Percentiles rank a stretch among this genome's conserved stretches.
These are phyloP conservation scores for Iselma pallidipennis DNA, from an alignment of 2,888 invertebrate species.

Conservation along the genomic window DNA sequence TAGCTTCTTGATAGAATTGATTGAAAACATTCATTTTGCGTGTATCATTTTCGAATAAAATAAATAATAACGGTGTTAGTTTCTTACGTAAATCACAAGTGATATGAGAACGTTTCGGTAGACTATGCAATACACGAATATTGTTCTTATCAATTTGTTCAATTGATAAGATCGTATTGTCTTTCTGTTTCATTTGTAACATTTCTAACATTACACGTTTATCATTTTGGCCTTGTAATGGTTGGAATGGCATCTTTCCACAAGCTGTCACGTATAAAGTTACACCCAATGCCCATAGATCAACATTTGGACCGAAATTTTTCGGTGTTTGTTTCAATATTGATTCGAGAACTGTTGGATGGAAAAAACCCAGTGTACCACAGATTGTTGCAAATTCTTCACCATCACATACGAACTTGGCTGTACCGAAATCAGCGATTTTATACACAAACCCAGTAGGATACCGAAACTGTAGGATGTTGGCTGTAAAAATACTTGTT, in stretches of 20 bases:
- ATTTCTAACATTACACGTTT: slow-evolving; percentile 1
- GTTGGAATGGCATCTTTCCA: slow-evolving; percentile 9
- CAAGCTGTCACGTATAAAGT: slow-evolving; percentile 11
- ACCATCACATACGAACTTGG: slow-evolving; percentile 12
- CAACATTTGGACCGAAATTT: slow-evolving; percentile 11
- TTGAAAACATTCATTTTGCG: slow-evolving; percentile 1
- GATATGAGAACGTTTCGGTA: slow-evolving; percentile 4
- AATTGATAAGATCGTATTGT: background rate
- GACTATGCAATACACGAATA: background rate
- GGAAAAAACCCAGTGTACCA: slow-evolving; percentile 11
- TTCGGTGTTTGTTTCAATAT: background rate
- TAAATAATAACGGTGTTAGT: slow-evolving; percentile 7
- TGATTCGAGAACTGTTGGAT: slow-evolving; percentile 4
- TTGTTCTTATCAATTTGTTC: background rate
- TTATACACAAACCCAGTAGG: slow-evolving; percentile 12
- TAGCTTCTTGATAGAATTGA: background rate
- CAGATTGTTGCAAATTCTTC: slow-evolving; percentile 9
- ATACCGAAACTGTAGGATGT: slow-evolving; percentile 8
- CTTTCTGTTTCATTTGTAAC: slow-evolving; percentile 3
- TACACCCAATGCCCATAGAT: slow-evolving; percentile 16
- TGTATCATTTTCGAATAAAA: slow-evolving; percentile 4
- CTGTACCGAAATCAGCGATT: slow-evolving; percentile 18
- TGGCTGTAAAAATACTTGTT: slow-evolving; percentile 14
- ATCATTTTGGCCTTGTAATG: background rate
- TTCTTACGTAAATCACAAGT: slow-evolving; percentile 8